Base-by-base conservation (phyloP, 2,113 vertebrate species). In the Aleadryas rufinucha region DNA sequence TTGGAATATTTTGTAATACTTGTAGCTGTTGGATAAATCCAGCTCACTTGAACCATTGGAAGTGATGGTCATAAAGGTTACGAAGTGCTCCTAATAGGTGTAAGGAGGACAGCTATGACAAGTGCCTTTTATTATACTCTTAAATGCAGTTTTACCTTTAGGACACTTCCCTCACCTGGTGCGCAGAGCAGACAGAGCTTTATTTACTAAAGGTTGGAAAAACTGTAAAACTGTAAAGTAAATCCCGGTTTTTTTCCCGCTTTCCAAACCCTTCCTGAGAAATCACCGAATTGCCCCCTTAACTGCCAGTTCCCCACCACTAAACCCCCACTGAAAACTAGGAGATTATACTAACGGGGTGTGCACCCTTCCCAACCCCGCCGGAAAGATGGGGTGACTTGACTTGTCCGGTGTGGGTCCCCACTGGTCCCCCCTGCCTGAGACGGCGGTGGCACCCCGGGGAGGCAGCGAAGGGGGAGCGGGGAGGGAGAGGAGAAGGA, bases 301-400 rank as follows among this genome's bases (percentile, higher is more conserved):
- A 57, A 31, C 49, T 26, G 49, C 33, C 18, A 2, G 27, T 35
- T 23, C 63, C 23, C 0, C 8, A 1, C 44, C 9, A 7, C 42
- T 1, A 5, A 30, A 5, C 0, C 39, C 3, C 7, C 1, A 2
- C 75, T 6, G 56, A 22, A 33, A 41, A 11, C 0, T 0, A 4
- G 69, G n/a, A 20, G 87, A 11, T 14, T 37, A 20, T 6, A 4
- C 13, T 1, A 3, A 31, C 0, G 28, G 37, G 49, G 2, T 11
- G 16, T 2, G 3, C 37, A 1, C 5, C 18, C 33, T 21, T 14
- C 41, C 41, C 53, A 2, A 4, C 5, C 12, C 21, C 17, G 5
- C 2, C 3, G 8, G 39, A 16, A 6, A 6, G 39, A 10, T 9
- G 22, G 18, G 27, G 10, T 1, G 8, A 4, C 78, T 8, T 7